A percentile compares a stretch with the other conserved stretches of the same genome.
phyloP scores from a whole-genome alignment of 2,797 vertebrate species.

The Manis crassicaudata region DNA sequence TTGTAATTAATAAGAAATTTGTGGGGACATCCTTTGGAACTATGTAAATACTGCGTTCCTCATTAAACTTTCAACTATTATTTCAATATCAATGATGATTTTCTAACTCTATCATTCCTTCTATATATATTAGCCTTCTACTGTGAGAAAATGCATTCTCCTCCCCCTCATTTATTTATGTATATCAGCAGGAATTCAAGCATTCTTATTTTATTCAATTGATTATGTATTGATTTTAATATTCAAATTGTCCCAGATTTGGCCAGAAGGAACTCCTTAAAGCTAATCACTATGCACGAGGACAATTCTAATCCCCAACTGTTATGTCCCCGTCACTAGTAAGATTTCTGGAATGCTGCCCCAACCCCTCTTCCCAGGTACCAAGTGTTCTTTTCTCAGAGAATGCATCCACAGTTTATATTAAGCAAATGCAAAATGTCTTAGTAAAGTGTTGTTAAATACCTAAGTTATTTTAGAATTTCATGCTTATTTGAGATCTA shows the following conservation, averaged over 20 bases:
- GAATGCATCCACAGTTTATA: constrained; percentile 9
- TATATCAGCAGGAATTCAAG: neutral
- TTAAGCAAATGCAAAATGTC: constrained; percentile 3
- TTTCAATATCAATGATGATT: neutral
- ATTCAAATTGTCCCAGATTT: neutral
- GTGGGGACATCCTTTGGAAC: neutral
- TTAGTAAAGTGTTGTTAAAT: neutral
- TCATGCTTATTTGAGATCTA: constrained; percentile 26
- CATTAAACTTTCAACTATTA: neutral
- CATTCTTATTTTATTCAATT: neutral
- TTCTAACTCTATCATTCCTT: neutral
- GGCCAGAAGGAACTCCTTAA: neutral
- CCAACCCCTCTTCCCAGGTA: neutral
- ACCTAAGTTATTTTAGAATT: neutral
- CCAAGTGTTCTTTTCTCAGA: constrained; percentile 15
- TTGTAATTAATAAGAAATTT: neutral
- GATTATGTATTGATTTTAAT: neutral
- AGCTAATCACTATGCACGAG: neutral
- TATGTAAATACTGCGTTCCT: neutral
- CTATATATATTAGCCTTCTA: neutral
- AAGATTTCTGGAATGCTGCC: neutral
- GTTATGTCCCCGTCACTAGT: neutral
- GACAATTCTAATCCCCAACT: neutral
- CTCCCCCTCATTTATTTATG: neutral
- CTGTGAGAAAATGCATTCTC: neutral